Base-by-base conservation (phyloP, 1,140 invertebrate species). In the Lucilia cuprina region DNA sequence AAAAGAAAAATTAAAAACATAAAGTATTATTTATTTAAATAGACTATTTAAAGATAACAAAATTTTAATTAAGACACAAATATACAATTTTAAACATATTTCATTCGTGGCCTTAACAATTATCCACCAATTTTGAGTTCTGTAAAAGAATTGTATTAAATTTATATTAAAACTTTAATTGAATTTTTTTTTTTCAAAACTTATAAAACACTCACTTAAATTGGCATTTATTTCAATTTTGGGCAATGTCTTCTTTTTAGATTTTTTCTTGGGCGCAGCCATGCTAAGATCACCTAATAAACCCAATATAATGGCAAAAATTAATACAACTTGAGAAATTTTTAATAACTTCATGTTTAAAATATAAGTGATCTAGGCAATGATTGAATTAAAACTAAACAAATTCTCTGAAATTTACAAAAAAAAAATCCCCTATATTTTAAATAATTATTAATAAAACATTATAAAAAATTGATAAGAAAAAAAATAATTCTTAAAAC, bases 251-350 rank as follows among this genome's bases (percentile, higher is more conserved):
- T 2, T 80, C 41, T n/a, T n/a, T 50, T 21, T 80, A 1, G 77
- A 0, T 50, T 80, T 80, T 49, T 49, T 80, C 41, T 80, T 80
- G n/a, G 77, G 77, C 0, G 21, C 17, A 7, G 77, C 77, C 47
- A 49, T 10, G 10, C 17, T 49, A 9, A 21, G 41, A 49, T 80
- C 77, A 49, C 41, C 21, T 49, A 47, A 80, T 13, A 80, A 80
- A 10, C 41, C 41, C 41, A 47, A 80, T 21, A 80, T 21, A 49
- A 80, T 80, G 30, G 30, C 41, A 49, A 49, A 80, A 80, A 80
- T 80, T 21, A 80, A 49, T 19, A 80, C n/a, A 80, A 47, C n/a
- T 80, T 80, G 41, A 21, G 77, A 80, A 49, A 80, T 21, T 25
- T 80, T 49, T 21, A 80, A 80, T 47, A 80, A 25, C 49, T 80